These are phyloP conservation scores for Acromyrmex echinatior DNA, from an alignment of 1,140 invertebrate species.

Conservation along the genomic window DNA sequence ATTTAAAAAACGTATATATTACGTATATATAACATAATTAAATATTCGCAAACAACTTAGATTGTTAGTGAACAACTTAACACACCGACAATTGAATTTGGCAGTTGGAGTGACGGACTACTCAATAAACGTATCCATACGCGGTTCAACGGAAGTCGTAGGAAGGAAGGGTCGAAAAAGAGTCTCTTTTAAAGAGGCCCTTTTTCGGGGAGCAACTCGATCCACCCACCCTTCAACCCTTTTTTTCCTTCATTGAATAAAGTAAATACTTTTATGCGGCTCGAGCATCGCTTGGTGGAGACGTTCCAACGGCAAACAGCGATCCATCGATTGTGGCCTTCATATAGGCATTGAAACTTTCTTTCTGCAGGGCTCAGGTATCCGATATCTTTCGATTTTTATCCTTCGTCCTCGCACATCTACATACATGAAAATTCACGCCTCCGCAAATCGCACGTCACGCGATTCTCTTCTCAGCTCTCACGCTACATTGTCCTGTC, in stretches of 20 bases:
- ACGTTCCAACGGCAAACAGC: conserved; percentile 62
- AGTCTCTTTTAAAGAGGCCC: conserved; percentile 50
- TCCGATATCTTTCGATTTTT: conserved; percentile 60
- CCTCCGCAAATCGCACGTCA: conserved; percentile 61
- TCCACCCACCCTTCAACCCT: conserved; percentile 63
- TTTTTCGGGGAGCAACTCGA: conserved; percentile 63
- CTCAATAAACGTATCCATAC: conserved; percentile 52
- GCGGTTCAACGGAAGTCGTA: conserved; percentile 31
- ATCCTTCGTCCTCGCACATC: conserved; percentile 33
- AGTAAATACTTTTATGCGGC: conserved; percentile 61
- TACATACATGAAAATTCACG: conserved; percentile 73
- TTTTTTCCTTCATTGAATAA: conserved; percentile 68
- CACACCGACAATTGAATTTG: conserved; percentile 27
- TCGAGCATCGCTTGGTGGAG: conserved; percentile 31
- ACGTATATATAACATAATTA: neutral
- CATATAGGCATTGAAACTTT: conserved; percentile 28
- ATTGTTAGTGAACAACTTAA: conserved; percentile 1
- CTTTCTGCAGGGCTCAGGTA: conserved; percentile 61
- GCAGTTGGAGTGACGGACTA: conserved; percentile 8
- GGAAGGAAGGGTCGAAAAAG: conserved; percentile 48
- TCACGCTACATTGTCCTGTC: conserved; percentile 21
- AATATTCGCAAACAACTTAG: neutral
- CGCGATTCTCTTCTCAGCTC: neutral
- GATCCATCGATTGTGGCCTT: conserved; percentile 65
- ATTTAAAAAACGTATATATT: conserved; percentile 1